These are phyloP conservation scores for Pocillopora damicornis DNA, from an alignment of 64 coral and sea anemone species.

Conservation along the genomic window DNA sequence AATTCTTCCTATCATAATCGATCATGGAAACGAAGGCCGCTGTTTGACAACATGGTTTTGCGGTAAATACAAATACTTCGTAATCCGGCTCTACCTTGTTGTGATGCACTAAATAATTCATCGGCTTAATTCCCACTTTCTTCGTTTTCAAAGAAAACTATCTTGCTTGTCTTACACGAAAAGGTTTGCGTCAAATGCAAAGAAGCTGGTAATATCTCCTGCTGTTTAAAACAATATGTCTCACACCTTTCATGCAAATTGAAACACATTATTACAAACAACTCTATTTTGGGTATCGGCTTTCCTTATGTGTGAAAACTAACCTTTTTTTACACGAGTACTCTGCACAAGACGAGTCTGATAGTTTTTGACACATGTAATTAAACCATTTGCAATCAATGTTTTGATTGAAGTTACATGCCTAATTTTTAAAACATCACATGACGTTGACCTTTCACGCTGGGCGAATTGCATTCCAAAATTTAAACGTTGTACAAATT, in stretches of 20 bases:
- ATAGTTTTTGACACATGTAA: no score
- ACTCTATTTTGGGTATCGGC: not conserved
- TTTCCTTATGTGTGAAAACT: not conserved
- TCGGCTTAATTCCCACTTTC: not conserved
- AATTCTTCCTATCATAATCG: not conserved
- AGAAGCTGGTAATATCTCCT: not conserved
- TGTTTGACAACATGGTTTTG: not conserved
- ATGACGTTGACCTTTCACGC: no score
- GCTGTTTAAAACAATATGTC: not conserved
- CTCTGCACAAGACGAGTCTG: no score
- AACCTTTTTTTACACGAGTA: not conserved
- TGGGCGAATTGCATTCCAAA: no score
- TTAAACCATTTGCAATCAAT: no score
- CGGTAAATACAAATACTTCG: not conserved
- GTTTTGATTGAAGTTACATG: no score
- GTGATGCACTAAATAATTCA: not conserved
- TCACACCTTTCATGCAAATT: not conserved
- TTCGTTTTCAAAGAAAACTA: not conserved
- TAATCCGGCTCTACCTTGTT: not conserved
- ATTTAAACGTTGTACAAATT: no score
- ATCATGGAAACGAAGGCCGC: not conserved
- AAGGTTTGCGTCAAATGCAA: not conserved
- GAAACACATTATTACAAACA: not conserved
- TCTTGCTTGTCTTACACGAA: not conserved
- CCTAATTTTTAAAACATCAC: no score